Percentiles rank a stretch among this genome's conserved stretches.
Conservation (phyloP, 2,888 invertebrate species). For the Chironomus riparius region DNA sequence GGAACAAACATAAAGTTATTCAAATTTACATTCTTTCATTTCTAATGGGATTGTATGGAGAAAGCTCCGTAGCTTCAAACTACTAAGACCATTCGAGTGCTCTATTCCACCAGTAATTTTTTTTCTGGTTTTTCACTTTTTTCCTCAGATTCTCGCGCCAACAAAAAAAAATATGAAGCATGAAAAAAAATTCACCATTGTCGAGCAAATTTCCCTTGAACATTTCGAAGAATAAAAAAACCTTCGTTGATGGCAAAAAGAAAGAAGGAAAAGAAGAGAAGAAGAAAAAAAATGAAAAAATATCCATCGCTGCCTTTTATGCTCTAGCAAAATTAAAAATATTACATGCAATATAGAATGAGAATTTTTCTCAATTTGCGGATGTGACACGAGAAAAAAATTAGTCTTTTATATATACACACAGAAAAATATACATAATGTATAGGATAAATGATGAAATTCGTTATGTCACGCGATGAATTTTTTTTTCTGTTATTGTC, state of each 20-base stretch:
- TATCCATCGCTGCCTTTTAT: conserved; percentile 14
- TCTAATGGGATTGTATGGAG: background rate
- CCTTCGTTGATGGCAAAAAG: background rate
- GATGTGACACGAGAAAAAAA: conserved; percentile 24
- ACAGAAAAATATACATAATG: background rate
- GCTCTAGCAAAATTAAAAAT: conserved; percentile 24
- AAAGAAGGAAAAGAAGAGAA: background rate
- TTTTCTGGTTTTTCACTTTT: conserved; percentile 8
- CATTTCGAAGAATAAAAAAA: conserved; percentile 11
- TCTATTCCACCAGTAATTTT: background rate
- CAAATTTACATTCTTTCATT: no score
- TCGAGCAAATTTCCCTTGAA: conserved; percentile 10
- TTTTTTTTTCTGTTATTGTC: conserved; percentile 4
- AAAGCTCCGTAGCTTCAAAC: no score
- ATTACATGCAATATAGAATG: conserved; percentile 22
- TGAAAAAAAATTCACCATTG: conserved; percentile 14
- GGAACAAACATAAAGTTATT: no score
- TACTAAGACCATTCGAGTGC: no score
- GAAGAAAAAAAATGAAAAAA: background rate
- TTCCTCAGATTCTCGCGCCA: conserved; percentile 7
- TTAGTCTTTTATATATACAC: background rate
- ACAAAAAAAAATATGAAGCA: conserved; percentile 20
- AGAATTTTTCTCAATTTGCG: conserved; percentile 18
- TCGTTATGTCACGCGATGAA: conserved; percentile 12
- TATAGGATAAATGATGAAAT: conserved; percentile 18